Percentiles rank a stretch among this genome's conserved stretches.
phyloP scores from a whole-genome alignment of 2,797 vertebrate genomes.

The Parambassis ranga region DNA sequence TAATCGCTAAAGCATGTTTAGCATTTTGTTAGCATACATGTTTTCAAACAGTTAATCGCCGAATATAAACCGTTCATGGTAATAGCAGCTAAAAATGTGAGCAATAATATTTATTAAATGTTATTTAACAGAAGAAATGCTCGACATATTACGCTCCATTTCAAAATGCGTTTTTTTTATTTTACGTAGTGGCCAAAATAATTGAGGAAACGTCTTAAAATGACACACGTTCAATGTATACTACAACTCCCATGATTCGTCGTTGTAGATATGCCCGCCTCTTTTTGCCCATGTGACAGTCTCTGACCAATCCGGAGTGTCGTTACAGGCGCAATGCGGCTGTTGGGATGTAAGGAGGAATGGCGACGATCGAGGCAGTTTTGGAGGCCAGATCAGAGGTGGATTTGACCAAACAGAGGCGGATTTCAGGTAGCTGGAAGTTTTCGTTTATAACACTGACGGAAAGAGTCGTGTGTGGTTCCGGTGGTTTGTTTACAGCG shows the following conservation, averaged over 20 bases:
- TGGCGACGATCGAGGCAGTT: constrained; percentile 77
- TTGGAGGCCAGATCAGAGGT: constrained; percentile 52
- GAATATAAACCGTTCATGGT: no score
- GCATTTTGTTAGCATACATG: no score
- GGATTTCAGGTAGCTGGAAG: constrained; percentile 48
- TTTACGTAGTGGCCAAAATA: no score
- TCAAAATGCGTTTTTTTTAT: no score
- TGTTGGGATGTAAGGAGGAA: constrained; percentile 81
- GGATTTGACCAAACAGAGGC: constrained; percentile 64
- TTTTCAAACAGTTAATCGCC: no score
- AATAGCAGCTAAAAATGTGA: no score
- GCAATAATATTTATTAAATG: no score
- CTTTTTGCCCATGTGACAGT: constrained; percentile 37
- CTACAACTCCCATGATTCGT: constrained; percentile 51
- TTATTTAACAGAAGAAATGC: no score
- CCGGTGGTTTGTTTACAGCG: not conserved
- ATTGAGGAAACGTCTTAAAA: no score
- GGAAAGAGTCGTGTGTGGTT: not conserved
- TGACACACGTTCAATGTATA: no score
- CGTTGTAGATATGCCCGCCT: not conserved
- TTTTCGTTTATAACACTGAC: not conserved
- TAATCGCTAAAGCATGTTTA: no score
- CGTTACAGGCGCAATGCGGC: constrained; percentile 80
- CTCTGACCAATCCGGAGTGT: constrained; percentile 64
- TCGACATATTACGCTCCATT: no score